phyloP scores from a whole-genome alignment of 2,113 vertebrate species.

The Bombycilla garrulus region DNA sequence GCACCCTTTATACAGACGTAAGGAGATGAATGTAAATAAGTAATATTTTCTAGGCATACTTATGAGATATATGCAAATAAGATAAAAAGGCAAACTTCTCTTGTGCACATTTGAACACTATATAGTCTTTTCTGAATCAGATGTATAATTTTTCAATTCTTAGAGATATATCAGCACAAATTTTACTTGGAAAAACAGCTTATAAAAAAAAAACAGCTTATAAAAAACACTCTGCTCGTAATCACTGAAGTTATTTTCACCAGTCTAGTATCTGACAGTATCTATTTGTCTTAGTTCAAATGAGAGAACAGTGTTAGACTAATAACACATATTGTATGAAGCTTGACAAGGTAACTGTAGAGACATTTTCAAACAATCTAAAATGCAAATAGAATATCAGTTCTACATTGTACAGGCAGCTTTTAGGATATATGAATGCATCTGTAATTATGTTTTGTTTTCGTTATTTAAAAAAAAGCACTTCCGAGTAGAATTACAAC shows the following conservation, averaged over 20 bases:
- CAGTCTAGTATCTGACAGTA: not conserved
- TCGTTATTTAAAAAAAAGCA: slow-evolving; percentile 15
- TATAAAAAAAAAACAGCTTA: not conserved
- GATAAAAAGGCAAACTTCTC: slow-evolving; percentile 65
- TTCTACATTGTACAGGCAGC: slow-evolving; percentile 3
- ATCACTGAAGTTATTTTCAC: not conserved
- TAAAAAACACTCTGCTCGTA: not conserved
- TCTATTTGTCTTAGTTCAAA: not conserved
- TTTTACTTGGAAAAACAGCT: slow-evolving; percentile 25
- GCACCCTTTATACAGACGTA: slow-evolving; percentile 66
- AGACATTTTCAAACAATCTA: not conserved
- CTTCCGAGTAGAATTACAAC: slow-evolving; percentile 26
- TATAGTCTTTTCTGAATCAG: slow-evolving; percentile 52
- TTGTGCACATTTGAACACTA: slow-evolving; percentile 60
- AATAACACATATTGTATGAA: not conserved
- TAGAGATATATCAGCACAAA: not conserved
- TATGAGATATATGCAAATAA: slow-evolving; percentile 76
- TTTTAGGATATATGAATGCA: not conserved
- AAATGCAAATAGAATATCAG: slow-evolving; percentile 61
- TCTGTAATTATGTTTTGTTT: slow-evolving; percentile 56
- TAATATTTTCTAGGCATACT: slow-evolving; percentile 70
- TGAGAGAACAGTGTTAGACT: not conserved
- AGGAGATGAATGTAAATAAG: slow-evolving; percentile 67
- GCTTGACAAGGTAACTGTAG: not conserved
- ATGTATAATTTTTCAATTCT: slow-evolving; percentile 63